Percentiles rank a stretch among this genome's conserved stretches.
phyloP scores from a whole-genome alignment of 2,113 vertebrate species.

The Daphoenositta chrysoptera region DNA sequence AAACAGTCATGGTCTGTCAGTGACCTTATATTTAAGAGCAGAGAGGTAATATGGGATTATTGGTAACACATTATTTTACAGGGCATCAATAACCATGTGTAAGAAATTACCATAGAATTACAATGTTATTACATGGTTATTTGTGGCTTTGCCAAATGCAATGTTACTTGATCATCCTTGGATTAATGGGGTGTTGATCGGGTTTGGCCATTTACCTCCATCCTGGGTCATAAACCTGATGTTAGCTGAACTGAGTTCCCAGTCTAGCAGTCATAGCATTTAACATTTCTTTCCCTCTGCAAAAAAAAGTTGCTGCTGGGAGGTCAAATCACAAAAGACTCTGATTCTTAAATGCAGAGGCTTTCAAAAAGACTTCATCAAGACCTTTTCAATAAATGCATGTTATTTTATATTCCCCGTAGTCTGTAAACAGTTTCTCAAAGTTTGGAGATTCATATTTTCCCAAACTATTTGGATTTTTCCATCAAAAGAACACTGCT shows the following conservation, averaged over 20 bases:
- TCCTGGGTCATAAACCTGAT: slow-evolving; percentile 33
- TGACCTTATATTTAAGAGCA: slow-evolving; percentile 65
- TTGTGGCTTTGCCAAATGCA: slow-evolving; percentile 62
- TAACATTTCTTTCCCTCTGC: neutral
- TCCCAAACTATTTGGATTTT: neutral
- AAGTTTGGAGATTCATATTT: neutral
- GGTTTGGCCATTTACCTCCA: slow-evolving; percentile 54
- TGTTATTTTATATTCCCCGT: slow-evolving; percentile 5
- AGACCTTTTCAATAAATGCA: neutral
- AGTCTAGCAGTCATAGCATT: neutral
- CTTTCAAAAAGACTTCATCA: slow-evolving; percentile 1
- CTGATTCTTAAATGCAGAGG: neutral
- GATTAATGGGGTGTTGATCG: slow-evolving; percentile 63
- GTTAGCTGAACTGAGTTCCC: slow-evolving; percentile 22
- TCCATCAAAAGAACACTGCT: neutral
- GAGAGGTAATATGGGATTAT: slow-evolving; percentile 56
- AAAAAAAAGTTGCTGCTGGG: neutral
- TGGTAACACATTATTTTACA: slow-evolving; percentile 60
- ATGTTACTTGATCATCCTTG: slow-evolving; percentile 61
- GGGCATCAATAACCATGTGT: slow-evolving; percentile 61
- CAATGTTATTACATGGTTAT: slow-evolving; percentile 55
- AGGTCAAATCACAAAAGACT: neutral
- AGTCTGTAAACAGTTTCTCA: neutral
- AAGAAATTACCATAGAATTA: slow-evolving; percentile 66
- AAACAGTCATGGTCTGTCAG: slow-evolving; percentile 56